A percentile compares a stretch with the other conserved stretches of the same genome.
Conservation (phyloP, 1,140 invertebrate species). For the Drosophila rhopaloa region DNA sequence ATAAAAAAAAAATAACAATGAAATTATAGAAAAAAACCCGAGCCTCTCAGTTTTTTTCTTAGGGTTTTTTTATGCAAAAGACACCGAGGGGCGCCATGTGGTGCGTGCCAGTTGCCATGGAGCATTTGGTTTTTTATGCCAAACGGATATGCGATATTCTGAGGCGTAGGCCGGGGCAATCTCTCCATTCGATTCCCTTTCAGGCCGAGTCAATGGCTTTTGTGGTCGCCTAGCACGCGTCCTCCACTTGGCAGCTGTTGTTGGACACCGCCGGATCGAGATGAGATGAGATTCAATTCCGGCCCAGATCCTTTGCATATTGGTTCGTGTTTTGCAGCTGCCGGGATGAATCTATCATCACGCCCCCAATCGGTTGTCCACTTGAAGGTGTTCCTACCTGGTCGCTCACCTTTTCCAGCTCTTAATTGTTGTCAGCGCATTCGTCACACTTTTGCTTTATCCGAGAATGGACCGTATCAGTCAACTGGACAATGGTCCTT, state of each 20-base stretch:
- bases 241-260: slow-evolving; percentile 54
- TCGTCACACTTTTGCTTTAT: slow-evolving; percentile 76
- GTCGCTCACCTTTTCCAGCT: slow-evolving; percentile 42
- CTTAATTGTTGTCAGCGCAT: slow-evolving; percentile 77
- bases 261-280: slow-evolving; percentile 45
- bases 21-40: slow-evolving; percentile 72
- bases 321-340: slow-evolving; percentile 57
- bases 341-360: slow-evolving; percentile 33
- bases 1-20: slow-evolving; percentile 72
- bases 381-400: slow-evolving; percentile 66
- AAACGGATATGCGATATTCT: slow-evolving; percentile 79
- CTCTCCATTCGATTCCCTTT: slow-evolving; percentile 48
- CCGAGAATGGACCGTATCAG: slow-evolving; percentile 29
- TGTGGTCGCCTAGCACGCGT: slow-evolving; percentile 77
- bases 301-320: slow-evolving; percentile 65
- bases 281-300: slow-evolving; percentile 28
- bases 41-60: slow-evolving; percentile 67
- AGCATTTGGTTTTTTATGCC: slow-evolving; percentile 69
- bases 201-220: slow-evolving; percentile 72
- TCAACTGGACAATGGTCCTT: slow-evolving; percentile 50
- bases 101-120: slow-evolving; percentile 67
- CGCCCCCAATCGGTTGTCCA: slow-evolving; percentile 69
- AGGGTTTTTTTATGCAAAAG: slow-evolving; percentile 70
- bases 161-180: slow-evolving; percentile 66
- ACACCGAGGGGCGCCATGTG: slow-evolving; percentile 73